phyloP scores from a whole-genome alignment of 2,113 vertebrate genomes.

The Acanthisitta chloris region DNA sequence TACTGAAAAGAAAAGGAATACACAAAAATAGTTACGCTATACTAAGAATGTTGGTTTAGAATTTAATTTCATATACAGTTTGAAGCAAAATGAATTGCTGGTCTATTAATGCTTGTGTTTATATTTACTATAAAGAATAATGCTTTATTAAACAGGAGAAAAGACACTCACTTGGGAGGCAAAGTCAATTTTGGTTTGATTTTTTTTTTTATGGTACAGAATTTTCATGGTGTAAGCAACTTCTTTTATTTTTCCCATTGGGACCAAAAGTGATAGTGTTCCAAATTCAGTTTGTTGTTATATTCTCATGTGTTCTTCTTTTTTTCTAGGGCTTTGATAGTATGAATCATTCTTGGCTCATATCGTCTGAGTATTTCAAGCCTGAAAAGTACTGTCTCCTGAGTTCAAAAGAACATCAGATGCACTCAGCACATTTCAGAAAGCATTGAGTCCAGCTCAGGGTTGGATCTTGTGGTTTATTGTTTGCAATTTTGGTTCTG shows the following conservation, averaged over 20 bases:
- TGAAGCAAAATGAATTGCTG: not conserved
- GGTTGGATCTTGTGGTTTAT: not conserved
- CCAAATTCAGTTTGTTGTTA: conserved; percentile 15
- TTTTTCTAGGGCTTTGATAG: not conserved
- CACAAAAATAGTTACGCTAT: not conserved
- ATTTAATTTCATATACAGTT: not conserved
- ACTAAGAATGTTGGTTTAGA: not conserved
- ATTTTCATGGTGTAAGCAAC: not conserved
- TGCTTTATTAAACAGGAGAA: not conserved
- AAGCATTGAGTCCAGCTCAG: not conserved
- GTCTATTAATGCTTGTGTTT: not conserved
- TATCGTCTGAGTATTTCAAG: not conserved
- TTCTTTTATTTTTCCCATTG: not conserved
- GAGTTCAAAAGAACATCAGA: conserved; percentile 36
- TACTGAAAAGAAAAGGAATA: not conserved
- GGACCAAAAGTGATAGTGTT: not conserved
- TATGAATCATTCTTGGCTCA: conserved; percentile 45
- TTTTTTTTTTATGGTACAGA: not conserved
- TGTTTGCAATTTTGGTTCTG: not conserved
- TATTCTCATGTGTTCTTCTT: not conserved
- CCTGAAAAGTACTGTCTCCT: not conserved
- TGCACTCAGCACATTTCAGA: not conserved
- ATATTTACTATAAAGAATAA: not conserved
- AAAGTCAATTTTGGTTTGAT: not conserved
- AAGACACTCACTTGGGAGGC: not conserved